A percentile compares a stretch with the other conserved stretches of the same genome.
Evolutionary conservation across 2,888 invertebrate species (phyloP).

Genomic region (Parelbella ahira): DNA sequence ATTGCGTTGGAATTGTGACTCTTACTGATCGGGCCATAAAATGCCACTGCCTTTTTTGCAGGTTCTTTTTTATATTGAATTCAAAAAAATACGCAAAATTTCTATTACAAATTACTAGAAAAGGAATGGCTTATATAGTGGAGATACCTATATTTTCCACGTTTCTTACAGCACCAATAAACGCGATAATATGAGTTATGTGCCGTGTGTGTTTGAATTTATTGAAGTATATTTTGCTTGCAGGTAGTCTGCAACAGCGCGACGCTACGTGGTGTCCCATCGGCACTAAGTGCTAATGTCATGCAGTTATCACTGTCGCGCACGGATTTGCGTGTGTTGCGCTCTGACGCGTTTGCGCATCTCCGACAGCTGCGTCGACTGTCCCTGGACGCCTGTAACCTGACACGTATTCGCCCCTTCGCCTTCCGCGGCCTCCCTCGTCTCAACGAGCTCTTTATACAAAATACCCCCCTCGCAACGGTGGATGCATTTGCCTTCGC

Average conservation of each 20-base stretch:
- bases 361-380: slow-evolving; percentile 89
- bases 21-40: slow-evolving; percentile 21
- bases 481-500: slow-evolving; percentile 93
- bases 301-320: slow-evolving; percentile 92
- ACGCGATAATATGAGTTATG: no score
- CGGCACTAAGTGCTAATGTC: slow-evolving; percentile 87
- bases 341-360: slow-evolving; percentile 91
- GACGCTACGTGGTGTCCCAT: slow-evolving; percentile 88
- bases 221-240: slow-evolving; percentile 41
- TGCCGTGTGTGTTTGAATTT: slow-evolving; percentile 25
- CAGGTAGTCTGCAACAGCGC: slow-evolving; percentile 95
- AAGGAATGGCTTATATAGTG: no score
- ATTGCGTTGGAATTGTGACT: slow-evolving; percentile 50
- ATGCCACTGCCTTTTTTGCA: slow-evolving; percentile 4
- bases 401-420: slow-evolving; percentile 89
- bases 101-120: no score
- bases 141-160: no score
- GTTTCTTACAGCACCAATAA: no score
- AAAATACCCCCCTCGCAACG: slow-evolving; percentile 90
- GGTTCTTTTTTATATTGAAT: slow-evolving; percentile 12
- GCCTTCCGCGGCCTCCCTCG: slow-evolving; percentile 91
- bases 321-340: slow-evolving; percentile 90
- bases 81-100: no score
- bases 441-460: slow-evolving; percentile 89
- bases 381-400: slow-evolving; percentile 92